Base-by-base conservation (phyloP, 2,888 invertebrate species). In the Prosopocoilus inquinatus region DNA sequence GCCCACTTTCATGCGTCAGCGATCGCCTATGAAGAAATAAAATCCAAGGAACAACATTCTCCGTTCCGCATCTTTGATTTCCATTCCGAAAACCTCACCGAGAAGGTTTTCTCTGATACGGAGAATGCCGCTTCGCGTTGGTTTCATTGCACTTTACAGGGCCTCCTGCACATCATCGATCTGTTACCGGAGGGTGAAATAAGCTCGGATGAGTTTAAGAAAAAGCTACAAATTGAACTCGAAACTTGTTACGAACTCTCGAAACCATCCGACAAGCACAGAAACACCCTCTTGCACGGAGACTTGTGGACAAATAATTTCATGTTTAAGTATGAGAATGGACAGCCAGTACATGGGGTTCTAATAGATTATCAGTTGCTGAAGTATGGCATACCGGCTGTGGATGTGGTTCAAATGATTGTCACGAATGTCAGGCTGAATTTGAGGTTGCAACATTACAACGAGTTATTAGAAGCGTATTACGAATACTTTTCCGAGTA, bases 1-100 rank as follows among this genome's bases (percentile, higher is more conserved):
- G 79, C 82, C 0, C 77, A 80, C 62, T 79, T 83, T 58, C 84
- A 84, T 55, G 77, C 79, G 0, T 73, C 78, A n/a, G 75, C 79
- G 3, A 75, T 83, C 9, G 70, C 82, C 44, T 81, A 75, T 60
- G 82, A 84, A 69, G 74, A 78, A 55, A 70, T 65, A 8, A 68
- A 66, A 57, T 57, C 62, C 1, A 55, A 64, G 12, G 60, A 64
- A 45, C 34, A 59, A 9, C 53, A 59, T n/a, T 57, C 16, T 20
- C 56, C 43, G 12, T 67, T 64, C 51, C 61, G 52, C 44, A 48
- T 73, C 44, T 9, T 41, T 3, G 61, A 67, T 2, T 59, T 63
- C 16, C 64, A 66, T 51, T 57, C 60, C 1, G 55, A 64, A 8
- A 36, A 66, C 9, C 62, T 74, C 9, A 55, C 64, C 48, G 66